A percentile compares a stretch with the other conserved stretches of the same genome.
These are phyloP conservation scores for Spodoptera frugiperda DNA, from an alignment of 1,140 invertebrate species.

Conservation along the genomic window DNA sequence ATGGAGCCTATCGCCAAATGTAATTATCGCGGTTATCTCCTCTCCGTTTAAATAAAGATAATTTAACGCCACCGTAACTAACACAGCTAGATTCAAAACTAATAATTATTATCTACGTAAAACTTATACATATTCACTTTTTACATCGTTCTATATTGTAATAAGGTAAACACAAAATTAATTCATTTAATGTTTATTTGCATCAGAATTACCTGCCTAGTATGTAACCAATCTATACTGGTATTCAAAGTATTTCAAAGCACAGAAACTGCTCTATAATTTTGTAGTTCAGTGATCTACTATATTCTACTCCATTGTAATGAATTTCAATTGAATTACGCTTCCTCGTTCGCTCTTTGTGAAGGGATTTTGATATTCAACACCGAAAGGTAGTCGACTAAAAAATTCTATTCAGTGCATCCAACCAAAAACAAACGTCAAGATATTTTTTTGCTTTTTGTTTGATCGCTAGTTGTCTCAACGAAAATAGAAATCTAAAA, in stretches of 20 bases:
- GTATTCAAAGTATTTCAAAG: background rate
- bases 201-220: too few relatives aligned
- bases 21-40: slow-evolving; percentile 30
- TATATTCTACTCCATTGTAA: slow-evolving; percentile 13
- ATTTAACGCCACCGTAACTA: slow-evolving; percentile 9
- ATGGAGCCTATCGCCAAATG: background rate
- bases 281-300: slow-evolving; percentile 12
- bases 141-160: too few relatives aligned
- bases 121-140: too few relatives aligned
- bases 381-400: background rate
- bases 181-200: too few relatives aligned
- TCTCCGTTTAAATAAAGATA: slow-evolving; percentile 12
- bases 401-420: background rate
- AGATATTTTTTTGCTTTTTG: background rate
- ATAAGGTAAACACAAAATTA: too few relatives aligned
- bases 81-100: background rate
- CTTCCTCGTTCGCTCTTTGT: slow-evolving; percentile 13
- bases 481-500: slow-evolving; percentile 38
- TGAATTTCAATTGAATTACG: slow-evolving; percentile 22
- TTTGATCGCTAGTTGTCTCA: background rate
- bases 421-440: slow-evolving; percentile 5
- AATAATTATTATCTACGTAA: too few relatives aligned
- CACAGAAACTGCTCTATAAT: too few relatives aligned
- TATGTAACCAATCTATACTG: too few relatives aligned
- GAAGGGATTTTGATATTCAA: slow-evolving; percentile 1